Base-by-base conservation (phyloP, 1,140 invertebrate species). In the Drosophila saltans region DNA sequence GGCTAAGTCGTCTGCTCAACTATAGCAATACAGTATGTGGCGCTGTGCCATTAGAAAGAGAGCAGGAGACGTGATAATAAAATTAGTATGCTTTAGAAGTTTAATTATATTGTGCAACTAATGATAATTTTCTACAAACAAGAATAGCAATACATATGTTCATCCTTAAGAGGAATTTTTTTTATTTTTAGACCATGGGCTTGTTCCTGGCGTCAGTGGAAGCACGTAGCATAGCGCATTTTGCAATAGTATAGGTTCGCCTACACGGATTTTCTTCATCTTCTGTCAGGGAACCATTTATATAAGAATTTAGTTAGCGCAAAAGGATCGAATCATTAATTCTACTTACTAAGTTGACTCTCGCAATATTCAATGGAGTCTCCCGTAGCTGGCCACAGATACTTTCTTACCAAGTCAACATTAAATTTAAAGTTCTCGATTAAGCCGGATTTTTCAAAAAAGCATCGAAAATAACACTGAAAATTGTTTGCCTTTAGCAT, bases 1-100 rank as follows among this genome's bases (percentile, higher is more conserved):
- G 96, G 80, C 93, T 97, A 52, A 95, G 95, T 76, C 96, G 93
- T 66, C 80, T 94, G 71, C 84, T 94, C 36, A 93, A 92, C 66
- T 78, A 79, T 39, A 89, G 79, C 43, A 83, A 88, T 30, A 79
- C 84, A 0, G 75, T 73, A 0, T 72, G 82, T 24, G 72, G 63
- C 60, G 45, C n/a, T 26, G 68, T 72, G 8, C 24, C 62, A 10
- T 56, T 60, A 36, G 0, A 52, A n/a, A 16, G 56, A 63, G 30
- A 43, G 3, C 48, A 64, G 33, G 41, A 78, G 6, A 72, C 80
- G 59, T 80, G 64, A 88, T 83, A 66, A 8, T 1, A 48, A 56
- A 24, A 39, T 33, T 8, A 11, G 45, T 45, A 69, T 79, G 68
- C 59, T 33, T 63, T 52, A 52, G 21, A 52, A 9, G 24, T 26